A percentile compares a stretch with the other conserved stretches of the same genome.
Conservation (phyloP, 2,888 invertebrate species). For the Syrphus vitripennis region DNA sequence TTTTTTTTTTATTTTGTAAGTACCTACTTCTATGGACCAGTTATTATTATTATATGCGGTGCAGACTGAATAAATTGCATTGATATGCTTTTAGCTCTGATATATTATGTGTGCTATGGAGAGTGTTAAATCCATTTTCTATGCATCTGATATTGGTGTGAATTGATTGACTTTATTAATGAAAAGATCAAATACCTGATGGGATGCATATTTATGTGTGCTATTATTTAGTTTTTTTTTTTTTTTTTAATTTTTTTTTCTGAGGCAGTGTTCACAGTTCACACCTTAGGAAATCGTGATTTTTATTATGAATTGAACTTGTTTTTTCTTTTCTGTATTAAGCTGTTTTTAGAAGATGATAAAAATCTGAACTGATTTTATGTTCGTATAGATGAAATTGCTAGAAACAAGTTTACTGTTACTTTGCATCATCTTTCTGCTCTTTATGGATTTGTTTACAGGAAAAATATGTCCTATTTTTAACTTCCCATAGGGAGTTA, state of each 20-base stretch:
- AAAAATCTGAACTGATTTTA: too few species aligned
- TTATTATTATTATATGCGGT: not conserved
- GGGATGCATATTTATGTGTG: conserved; percentile 47
- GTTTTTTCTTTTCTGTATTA: not conserved
- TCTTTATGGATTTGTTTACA: too few species aligned
- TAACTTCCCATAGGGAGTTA: too few species aligned
- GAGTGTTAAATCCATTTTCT: not conserved
- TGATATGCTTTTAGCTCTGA: not conserved
- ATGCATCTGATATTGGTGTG: conserved; percentile 11
- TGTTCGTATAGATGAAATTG: too few species aligned
- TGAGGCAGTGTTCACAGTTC: not conserved
- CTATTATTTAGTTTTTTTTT: not conserved
- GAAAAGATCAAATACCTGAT: conserved; percentile 53
- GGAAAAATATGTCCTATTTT: too few species aligned
- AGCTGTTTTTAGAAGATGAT: too few species aligned
- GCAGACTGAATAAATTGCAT: not conserved
- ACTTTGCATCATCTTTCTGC: too few species aligned
- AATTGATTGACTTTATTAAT: conserved; percentile 64
- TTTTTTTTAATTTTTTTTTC: not conserved
- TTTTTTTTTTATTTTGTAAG: not conserved
- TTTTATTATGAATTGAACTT: not conserved
- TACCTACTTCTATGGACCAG: not conserved
- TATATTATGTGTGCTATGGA: too few species aligned
- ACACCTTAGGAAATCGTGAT: not conserved
- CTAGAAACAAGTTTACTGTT: too few species aligned